phyloP scores from a whole-genome alignment of 2,797 vertebrate species.

The Brotula barbata region DNA sequence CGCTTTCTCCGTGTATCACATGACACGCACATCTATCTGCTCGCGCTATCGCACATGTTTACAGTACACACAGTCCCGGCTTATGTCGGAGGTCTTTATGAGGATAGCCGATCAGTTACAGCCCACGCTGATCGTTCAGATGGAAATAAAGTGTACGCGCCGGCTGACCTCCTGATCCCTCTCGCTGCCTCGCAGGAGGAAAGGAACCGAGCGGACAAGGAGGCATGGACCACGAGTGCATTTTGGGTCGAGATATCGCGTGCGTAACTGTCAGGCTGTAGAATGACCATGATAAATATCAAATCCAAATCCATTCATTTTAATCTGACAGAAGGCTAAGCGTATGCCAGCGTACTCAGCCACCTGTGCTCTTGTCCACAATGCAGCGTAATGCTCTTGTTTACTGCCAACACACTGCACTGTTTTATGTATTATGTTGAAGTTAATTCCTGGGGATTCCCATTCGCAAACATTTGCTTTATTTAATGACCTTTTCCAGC shows the following conservation, averaged over 20 bases:
- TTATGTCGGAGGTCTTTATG: slow-evolving; percentile 48
- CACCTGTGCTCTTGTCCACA: slow-evolving; percentile 55
- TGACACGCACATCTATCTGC: slow-evolving; percentile 26
- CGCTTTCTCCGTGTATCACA: slow-evolving; percentile 51
- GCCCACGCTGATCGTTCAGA: slow-evolving; percentile 28
- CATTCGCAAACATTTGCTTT: slow-evolving; percentile 72
- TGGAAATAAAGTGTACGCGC: slow-evolving; percentile 47
- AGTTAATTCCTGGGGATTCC: slow-evolving; percentile 61
- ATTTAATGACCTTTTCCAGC: slow-evolving; percentile 70
- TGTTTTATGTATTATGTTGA: slow-evolving; percentile 32
- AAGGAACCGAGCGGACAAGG: slow-evolving; percentile 6
- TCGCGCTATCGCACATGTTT: background rate
- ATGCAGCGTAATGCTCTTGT: slow-evolving; percentile 26
- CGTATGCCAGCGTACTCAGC: slow-evolving; percentile 47
- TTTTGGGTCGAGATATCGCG: slow-evolving; percentile 8
- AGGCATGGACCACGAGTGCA: slow-evolving; percentile 12
- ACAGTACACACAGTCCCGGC: slow-evolving; percentile 13
- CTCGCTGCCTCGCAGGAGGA: slow-evolving; percentile 4
- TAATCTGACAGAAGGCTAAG: slow-evolving; percentile 55
- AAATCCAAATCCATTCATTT: slow-evolving; percentile 26
- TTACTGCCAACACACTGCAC: slow-evolving; percentile 25
- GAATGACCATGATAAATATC: slow-evolving; percentile 16
- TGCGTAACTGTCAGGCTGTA: slow-evolving; percentile 11
- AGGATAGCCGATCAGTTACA: slow-evolving; percentile 38
- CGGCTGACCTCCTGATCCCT: slow-evolving; percentile 29